Base-by-base conservation (phyloP, 2,888 invertebrate genomes). In the Anorthoa munda region DNA sequence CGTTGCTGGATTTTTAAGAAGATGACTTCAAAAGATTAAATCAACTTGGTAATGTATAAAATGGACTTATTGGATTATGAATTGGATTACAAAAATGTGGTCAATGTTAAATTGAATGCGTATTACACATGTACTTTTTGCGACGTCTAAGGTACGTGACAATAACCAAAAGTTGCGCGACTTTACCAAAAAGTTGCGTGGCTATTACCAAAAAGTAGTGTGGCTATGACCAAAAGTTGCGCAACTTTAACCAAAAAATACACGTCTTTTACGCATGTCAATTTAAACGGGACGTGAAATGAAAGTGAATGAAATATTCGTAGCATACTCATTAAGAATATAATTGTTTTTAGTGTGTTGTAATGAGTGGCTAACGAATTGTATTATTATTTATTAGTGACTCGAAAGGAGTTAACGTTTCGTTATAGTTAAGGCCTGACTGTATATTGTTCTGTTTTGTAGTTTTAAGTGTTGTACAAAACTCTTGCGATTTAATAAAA, bases 381-480 rank as follows among this genome's bases (percentile, higher is more conserved):
- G 56, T 64, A 60, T 77, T 79, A 26, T 84, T 84, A 84, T 87
- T 86, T 85, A 79, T 85, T 83, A 69, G 84, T 86, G 73, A 56
- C 56, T 84, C 80, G 85, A 85, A 84, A 87, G 7, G 70, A 83
- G 86, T 85, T 85, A 64, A 59, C 45, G 59, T 74, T 85, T 86
- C 71, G 65, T 75, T 83, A 72, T 82, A 84, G 70, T 72, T 81
- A 75, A 77, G 78, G 46, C 56, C 60, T 85, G 77, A 81, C 84
- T 87, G 86, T 86, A 81, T 86, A 82, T 77, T 86, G 72, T 85
- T 79, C 78, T 87, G 79, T 87, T 88, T 78, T 86, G 69, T 92
- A 91, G 90, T 88, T 88, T 82, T 94, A 94, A 94, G 94, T 92
- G 90, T 93, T 94, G 95, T 95, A 95, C 95, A 95, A 95, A 93